These are phyloP conservation scores for Coronaproctus castanopsis DNA, from an alignment of 2,888 invertebrate genomes.

Conservation along the genomic window DNA sequence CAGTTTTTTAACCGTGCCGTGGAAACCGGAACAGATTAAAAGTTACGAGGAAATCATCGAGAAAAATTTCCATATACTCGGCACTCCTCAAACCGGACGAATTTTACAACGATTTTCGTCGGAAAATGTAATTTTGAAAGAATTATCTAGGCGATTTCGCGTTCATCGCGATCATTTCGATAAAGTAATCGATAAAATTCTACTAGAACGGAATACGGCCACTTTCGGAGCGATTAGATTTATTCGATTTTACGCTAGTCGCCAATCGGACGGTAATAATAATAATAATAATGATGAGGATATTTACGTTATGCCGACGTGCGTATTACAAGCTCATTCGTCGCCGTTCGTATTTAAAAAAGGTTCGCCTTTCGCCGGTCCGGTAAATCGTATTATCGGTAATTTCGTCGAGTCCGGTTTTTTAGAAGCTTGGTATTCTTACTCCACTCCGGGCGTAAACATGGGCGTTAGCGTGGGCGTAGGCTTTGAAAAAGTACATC, in stretches of 20 bases:
- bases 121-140: background rate
- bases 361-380: slow-evolving; percentile 4
- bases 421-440: slow-evolving; percentile 6
- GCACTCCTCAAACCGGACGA: slow-evolving; percentile 9
- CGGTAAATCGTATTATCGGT: slow-evolving; percentile 4
- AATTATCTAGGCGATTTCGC: slow-evolving; percentile 1
- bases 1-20: slow-evolving; percentile 14
- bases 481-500: background rate
- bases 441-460: slow-evolving; percentile 7
- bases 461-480: background rate
- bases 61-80: slow-evolving; percentile 2
- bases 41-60: slow-evolving; percentile 7
- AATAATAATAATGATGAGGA: slow-evolving; percentile 3
- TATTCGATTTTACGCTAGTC: slow-evolving; percentile 10
- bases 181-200: slow-evolving; percentile 2
- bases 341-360: slow-evolving; percentile 10
- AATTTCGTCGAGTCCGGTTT: slow-evolving; percentile 8
- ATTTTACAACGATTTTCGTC: slow-evolving; percentile 11
- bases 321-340: slow-evolving; percentile 11
- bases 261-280: slow-evolving; percentile 2
- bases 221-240: slow-evolving; percentile 12
- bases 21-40: slow-evolving; percentile 11
- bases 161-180: slow-evolving; percentile 7
- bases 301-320: slow-evolving; percentile 9
- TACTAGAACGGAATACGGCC: slow-evolving; percentile 2